Evolutionary conservation across 64 coral and sea anemone genomes (phyloP), one percentile per base, ranked within the genome.

Genomic region (Orbicella faveolata): DNA sequence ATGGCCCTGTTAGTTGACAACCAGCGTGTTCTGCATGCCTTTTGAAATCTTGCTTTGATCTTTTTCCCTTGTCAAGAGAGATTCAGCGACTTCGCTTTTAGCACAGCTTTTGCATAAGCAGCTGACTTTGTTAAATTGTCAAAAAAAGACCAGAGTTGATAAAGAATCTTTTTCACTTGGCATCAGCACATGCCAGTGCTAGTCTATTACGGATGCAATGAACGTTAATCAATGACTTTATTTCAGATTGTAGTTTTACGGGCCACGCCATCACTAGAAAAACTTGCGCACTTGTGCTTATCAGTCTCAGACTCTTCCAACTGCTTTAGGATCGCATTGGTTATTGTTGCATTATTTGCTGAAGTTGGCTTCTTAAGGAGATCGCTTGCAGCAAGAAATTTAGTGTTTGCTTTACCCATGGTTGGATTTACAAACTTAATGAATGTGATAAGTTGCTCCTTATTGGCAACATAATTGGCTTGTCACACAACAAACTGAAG

Each of bases 11-110:
- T 67, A 61, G 79, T 84, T 9, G 89, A 91, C 70, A 91, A 75
- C 89, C 89, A 91, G 21, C 70, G n/a, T 36, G 79, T 91, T 55
- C 79, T 83, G 53, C 89, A 91, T 14, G 89, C 89, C 44, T 91
- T 91, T 54, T 74, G 19, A 19, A 91, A 63, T 52, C 69, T 83
- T 57, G 75, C 83, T 73, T 21, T 0, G 26, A 91, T 61, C 48
- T 61, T 59, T 33, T 74, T 91, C n/a, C 89, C 67, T 91, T 72
- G 19, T 61, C 75, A 16, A 26, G 52, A 76, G 30, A 76, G 63
- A 64, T 55, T 85, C 30, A 75, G 3, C 55, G 16, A 19, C 8
- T 26, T 70, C 25, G 36, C 77, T 26, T 52, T 85, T 83, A 65
- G 73, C 54, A 83, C 89, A 36, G 79, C 89, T 77, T 91, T 77